Evolutionary conservation across 2,113 vertebrate genomes (phyloP), one percentile per base, ranked within the genome.

Genomic region (Pimephales promelas): DNA sequence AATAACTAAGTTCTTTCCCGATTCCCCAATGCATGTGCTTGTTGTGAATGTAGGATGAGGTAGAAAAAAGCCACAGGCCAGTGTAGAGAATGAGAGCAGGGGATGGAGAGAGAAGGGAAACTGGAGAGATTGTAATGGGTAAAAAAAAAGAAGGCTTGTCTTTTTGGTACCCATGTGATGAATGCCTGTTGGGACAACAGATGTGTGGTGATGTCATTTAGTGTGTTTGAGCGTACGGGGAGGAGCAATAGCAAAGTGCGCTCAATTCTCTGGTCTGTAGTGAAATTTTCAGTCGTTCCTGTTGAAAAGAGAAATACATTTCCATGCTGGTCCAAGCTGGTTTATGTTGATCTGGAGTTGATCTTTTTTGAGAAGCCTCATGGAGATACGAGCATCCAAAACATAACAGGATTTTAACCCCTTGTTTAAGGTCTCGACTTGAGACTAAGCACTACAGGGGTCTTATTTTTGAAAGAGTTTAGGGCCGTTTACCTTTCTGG

Each of bases 141-240:
- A 75, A 79, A 85, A 88, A 85, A 88, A 79, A 86, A 88, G 86
- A 87, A 88, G 84, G 85, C 78, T 81, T 82, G 87, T 90, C 88
- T 87, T 92, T 91, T 91, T 88, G 91, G 88, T 90, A 90, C 89
- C 91, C 88, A 89, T 91, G 90, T 90, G 89, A 89, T 92, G 87
- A 91, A 90, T 89, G 87, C 93, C 91, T 94, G 91, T 92, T 90
- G 92, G 92, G 92, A 93, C 90, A 88, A 93, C 94, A 94, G 94
- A 93, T 94, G 94, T 94, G 92, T 87, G 88, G 90, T 94, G 93
- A 94, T 94, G 94, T 94, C 93, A 94, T 94, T 70, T 52, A 10
- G 88, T 86, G 90, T 83, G 90, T 89, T 87, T 90, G 86, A 83
- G 90, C 90, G 91, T 83, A 90, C 75, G 40, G 81, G 84, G 70